A percentile compares a stretch with the other conserved stretches of the same genome.
phyloP scores from a whole-genome alignment of 2,797 vertebrate genomes.

The Periophthalmus magnuspinnatus region DNA sequence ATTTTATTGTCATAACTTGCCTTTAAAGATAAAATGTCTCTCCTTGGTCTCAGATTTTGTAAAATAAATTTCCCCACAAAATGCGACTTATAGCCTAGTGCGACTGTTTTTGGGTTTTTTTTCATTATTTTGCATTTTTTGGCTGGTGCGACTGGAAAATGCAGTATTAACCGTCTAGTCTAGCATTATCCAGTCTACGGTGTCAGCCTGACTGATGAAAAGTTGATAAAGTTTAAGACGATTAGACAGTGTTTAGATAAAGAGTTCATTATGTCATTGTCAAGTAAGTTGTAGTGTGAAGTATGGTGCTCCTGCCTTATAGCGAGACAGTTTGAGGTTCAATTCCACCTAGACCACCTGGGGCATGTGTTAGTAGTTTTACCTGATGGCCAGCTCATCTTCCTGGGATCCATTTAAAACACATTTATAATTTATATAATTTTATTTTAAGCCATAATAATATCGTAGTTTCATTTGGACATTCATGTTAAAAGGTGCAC shows the following conservation, averaged over 20 bases:
- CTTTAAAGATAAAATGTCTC: too few relatives aligned
- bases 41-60: too few relatives aligned
- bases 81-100: too few relatives aligned
- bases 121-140: too few relatives aligned
- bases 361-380: neutral
- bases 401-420: neutral
- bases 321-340: neutral
- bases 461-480: neutral
- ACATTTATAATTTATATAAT: neutral
- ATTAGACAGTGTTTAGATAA: neutral
- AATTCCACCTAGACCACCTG: too few relatives aligned
- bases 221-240: neutral
- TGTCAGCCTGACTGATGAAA: neutral
- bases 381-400: neutral
- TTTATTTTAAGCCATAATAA: neutral
- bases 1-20: too few relatives aligned
- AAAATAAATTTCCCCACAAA: too few relatives aligned
- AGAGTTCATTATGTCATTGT: neutral
- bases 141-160: too few relatives aligned
- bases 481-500: neutral
- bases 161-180: too few relatives aligned
- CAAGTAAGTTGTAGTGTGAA: neutral
- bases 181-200: too few relatives aligned
- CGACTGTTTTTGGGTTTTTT: too few relatives aligned
- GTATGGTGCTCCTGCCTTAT: neutral